These are phyloP conservation scores for Caerostris darwini DNA, from an alignment of 1,140 invertebrate species.

Conservation along the genomic window DNA sequence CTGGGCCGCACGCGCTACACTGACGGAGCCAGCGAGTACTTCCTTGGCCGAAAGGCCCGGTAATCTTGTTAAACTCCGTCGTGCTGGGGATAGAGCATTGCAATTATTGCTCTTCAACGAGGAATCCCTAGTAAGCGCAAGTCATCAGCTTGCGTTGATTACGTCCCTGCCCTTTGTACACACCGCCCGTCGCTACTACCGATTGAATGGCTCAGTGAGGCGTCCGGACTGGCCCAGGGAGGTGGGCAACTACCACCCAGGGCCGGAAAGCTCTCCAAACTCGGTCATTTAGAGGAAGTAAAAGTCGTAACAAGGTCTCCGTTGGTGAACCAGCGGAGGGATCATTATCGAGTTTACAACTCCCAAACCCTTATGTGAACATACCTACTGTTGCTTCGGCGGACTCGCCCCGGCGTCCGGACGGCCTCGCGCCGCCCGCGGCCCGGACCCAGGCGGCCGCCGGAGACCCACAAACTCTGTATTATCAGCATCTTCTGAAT, in stretches of 20 bases:
- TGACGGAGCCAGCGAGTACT: conserved; percentile 87
- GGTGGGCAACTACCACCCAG: conserved; percentile 83
- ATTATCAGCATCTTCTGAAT: no score
- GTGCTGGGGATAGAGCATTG: conserved; percentile 92
- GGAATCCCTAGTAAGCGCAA: conserved; percentile 93
- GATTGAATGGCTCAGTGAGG: conserved; percentile 90
- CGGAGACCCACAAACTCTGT: no score
- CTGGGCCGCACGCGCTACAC: conserved; percentile 91
- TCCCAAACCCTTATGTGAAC: no score
- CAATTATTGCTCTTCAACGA: conserved; percentile 92
- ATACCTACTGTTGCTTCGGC: no score
- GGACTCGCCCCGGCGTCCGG: no score
- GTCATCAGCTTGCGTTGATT: conserved; percentile 93
- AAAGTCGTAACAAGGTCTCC: conserved; percentile 94
- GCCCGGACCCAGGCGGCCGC: no score
- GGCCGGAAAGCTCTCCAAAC: conserved; percentile 87
- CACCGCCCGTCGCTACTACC: no score
- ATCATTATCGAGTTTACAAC: no score
- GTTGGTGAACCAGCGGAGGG: conserved; percentile 94
- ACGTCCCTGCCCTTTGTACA: conserved; percentile 94
- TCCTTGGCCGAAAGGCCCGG: conserved; percentile 88
- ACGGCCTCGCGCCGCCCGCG: no score
- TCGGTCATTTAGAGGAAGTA: conserved; percentile 90
- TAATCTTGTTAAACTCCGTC: conserved; percentile 80
- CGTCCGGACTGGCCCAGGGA: conserved; percentile 86